These are phyloP conservation scores for Ondatra zibethicus DNA, from an alignment of 2,113 vertebrate species.

Conservation along the genomic window DNA sequence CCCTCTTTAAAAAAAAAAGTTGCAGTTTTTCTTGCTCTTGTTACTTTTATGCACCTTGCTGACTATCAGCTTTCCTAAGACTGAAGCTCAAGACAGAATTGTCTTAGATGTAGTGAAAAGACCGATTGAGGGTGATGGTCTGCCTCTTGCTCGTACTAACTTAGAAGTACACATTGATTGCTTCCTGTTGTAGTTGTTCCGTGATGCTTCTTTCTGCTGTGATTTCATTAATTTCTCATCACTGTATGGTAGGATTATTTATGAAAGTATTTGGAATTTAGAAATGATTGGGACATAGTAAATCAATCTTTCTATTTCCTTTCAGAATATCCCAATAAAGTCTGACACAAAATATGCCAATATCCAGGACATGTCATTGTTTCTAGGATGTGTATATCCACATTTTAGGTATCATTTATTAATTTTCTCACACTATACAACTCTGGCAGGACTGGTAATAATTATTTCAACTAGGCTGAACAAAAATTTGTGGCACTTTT, in stretches of 20 bases:
- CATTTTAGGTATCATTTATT: neutral
- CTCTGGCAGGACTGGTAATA: too few relatives aligned
- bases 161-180: neutral
- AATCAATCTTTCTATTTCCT: constrained; percentile 38
- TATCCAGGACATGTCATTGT: neutral
- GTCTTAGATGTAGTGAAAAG: neutral
- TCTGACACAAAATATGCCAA: neutral
- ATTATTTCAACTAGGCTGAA: neutral
- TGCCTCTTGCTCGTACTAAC: neutral
- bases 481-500: neutral
- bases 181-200: neutral
- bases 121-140: neutral
- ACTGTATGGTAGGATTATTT: neutral
- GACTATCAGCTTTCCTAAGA: neutral
- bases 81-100: neutral
- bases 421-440: neutral
- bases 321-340: neutral
- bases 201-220: neutral
- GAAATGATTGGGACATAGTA: neutral
- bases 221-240: constrained; percentile 34
- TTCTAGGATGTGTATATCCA: neutral
- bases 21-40: neutral
- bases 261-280: constrained; percentile 55
- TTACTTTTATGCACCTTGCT: constrained; percentile 30
- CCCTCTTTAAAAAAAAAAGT: neutral